phyloP scores from a whole-genome alignment of 1,140 invertebrate genomes.

The Trichonephila inaurata region DNA sequence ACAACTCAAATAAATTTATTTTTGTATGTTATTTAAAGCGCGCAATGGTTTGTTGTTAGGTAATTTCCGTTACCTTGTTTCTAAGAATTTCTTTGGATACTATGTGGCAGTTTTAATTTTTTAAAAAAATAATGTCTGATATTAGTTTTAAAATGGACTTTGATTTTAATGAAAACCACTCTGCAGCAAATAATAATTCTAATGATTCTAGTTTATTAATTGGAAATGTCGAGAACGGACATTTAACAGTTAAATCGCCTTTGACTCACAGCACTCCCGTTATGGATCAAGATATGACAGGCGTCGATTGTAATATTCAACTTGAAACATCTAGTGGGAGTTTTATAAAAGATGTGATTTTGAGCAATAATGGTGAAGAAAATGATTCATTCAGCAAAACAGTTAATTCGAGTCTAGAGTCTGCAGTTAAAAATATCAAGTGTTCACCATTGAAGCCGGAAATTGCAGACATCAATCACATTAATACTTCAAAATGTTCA shows the following conservation, averaged over 20 bases:
- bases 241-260: background rate
- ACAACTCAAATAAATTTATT: conserved; percentile 15
- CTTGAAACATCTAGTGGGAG: too few species aligned
- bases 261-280: background rate
- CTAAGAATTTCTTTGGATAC: background rate
- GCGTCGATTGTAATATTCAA: too few species aligned
- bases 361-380: too few species aligned
- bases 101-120: background rate
- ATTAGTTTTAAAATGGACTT: background rate
- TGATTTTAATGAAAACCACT: background rate
- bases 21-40: conserved; percentile 22
- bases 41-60: background rate
- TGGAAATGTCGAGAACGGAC: background rate
- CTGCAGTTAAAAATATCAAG: background rate
- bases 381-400: too few species aligned
- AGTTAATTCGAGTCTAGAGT: too few species aligned
- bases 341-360: too few species aligned
- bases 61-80: background rate
- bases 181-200: background rate
- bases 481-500: background rate
- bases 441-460: background rate
- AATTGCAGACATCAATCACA: background rate
- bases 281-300: background rate
- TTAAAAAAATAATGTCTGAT: background rate
- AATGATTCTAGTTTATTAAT: background rate